phyloP scores from a whole-genome alignment of 2,113 vertebrate genomes.

The Hippocampus comes region DNA sequence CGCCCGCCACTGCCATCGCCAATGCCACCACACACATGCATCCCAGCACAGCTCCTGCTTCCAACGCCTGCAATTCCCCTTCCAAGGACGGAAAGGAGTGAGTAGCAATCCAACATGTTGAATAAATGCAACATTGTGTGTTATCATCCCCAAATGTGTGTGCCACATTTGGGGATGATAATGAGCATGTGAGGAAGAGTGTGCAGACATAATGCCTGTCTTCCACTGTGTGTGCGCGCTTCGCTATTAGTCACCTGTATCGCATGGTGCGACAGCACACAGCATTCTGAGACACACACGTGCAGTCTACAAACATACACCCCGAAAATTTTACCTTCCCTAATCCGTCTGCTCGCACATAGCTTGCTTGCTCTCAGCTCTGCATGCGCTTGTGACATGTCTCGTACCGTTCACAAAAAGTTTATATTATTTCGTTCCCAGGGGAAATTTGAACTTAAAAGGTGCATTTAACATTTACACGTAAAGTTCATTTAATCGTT shows the following conservation, averaged over 20 bases:
- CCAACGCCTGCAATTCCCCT: slow-evolving; percentile 87
- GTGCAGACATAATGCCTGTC: slow-evolving; percentile 19
- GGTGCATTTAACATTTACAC: neutral
- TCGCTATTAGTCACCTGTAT: slow-evolving; percentile 44
- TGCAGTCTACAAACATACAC: slow-evolving; percentile 48
- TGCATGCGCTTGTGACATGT: slow-evolving; percentile 47
- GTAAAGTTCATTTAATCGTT: neutral
- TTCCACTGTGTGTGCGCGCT: slow-evolving; percentile 52
- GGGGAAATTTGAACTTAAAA: neutral
- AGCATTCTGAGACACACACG: slow-evolving; percentile 62
- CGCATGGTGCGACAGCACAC: slow-evolving; percentile 39
- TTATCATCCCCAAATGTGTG: too few relatives aligned
- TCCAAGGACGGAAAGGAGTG: slow-evolving; percentile 98
- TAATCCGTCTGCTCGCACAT: slow-evolving; percentile 43
- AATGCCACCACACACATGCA: slow-evolving; percentile 75
- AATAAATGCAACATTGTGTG: slow-evolving; percentile 45
- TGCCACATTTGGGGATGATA: slow-evolving; percentile 19
- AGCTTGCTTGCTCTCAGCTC: slow-evolving; percentile 42
- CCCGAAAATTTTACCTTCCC: slow-evolving; percentile 10
- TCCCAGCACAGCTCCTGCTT: slow-evolving; percentile 62
- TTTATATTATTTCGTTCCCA: neutral
- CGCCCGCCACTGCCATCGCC: slow-evolving; percentile 54
- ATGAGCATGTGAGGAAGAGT: slow-evolving; percentile 34
- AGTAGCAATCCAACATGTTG: slow-evolving; percentile 74
- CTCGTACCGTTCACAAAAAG: neutral